Conservation (phyloP, 2,888 invertebrate species). For the Thera britannica region DNA sequence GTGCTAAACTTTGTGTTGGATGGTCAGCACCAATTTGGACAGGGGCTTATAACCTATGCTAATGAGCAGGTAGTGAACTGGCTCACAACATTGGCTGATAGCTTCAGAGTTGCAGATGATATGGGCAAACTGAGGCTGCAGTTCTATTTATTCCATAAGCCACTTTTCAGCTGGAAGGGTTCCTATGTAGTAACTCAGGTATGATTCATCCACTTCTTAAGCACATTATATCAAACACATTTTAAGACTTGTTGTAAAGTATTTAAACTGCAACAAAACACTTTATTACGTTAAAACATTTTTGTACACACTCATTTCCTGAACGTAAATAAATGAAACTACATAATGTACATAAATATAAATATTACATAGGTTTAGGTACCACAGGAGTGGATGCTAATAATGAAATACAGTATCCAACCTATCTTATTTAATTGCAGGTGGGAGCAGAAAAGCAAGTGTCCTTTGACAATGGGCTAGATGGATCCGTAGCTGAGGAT, state of each 20-base stretch:
- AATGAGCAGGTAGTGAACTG: conserved; percentile 98
- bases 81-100: conserved; percentile 98
- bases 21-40: conserved; percentile 97
- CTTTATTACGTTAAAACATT: too few relatives aligned
- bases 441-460: conserved; percentile 95
- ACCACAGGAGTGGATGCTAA: too few relatives aligned
- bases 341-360: too few relatives aligned
- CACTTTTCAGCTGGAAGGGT: conserved; percentile 98
- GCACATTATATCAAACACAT: neutral
- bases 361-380: too few relatives aligned
- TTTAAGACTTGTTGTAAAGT: too few relatives aligned
- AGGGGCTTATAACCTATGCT: conserved; percentile 97
- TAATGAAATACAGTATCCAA: neutral
- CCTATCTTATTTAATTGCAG: conserved; percentile 75
- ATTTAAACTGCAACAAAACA: too few relatives aligned
- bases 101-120: conserved; percentile 97
- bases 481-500: conserved; percentile 99
- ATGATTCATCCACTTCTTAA: conserved; percentile 19
- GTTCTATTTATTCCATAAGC: conserved; percentile 96
- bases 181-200: conserved; percentile 99
- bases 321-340: too few relatives aligned
- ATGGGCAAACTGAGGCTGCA: conserved; percentile 98
- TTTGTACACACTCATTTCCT: too few relatives aligned
- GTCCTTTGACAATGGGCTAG: conserved; percentile 97
- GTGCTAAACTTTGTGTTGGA: conserved; percentile 97